Evolutionary conservation across 37 sponge, comb jelly and placozoan species (phyloP), one percentile per base, ranked within the genome.

Genomic region (Bolinopsis microptera): DNA sequence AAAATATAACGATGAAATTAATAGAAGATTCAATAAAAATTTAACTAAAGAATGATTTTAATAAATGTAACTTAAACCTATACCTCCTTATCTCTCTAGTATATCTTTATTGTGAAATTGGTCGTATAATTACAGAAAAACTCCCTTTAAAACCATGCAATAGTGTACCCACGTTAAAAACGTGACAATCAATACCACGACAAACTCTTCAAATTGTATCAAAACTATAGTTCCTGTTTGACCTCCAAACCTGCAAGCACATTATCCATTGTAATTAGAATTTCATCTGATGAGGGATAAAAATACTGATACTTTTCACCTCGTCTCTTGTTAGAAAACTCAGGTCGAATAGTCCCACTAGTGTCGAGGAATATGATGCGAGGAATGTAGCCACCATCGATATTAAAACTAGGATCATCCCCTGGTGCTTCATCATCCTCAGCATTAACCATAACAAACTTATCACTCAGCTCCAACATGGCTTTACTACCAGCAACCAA

Each of bases 331-430:
- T 86, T 86, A 38, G 90, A 13, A 39, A 86, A 86, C 61, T 86
- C 90, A 40, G 90, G 90, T 38, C 90, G 40, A 48, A 86, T 86
- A 33, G 38, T 86, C 13, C 90, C 90, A 24, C 38, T n/a, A 25
- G 90, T n/a, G 61, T 86, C 90, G 24, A 86, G 90, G 61, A 86
- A 86, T 13, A 86, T 40, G 61, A 86, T 39, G 0, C 90, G 41
- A 41, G 90, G 90, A 40, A 86, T 86, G 61, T 86, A 86, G 1
- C 90, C 90, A n/a, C 90, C 90, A 27, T 86, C 90, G 3, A 86
- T 35, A 41, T 27, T 30, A 30, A 86, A 86, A 36, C 28, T n/a
- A n/a, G 41, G 21, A 27, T 86, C 90, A 26, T 16, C n/a, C 40
- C 28, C 18, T 24, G 90, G 90, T 40, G 38, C 90, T 39, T 86